phyloP scores from a whole-genome alignment of 2,888 invertebrate species.

The Ennomos quercinarius region DNA sequence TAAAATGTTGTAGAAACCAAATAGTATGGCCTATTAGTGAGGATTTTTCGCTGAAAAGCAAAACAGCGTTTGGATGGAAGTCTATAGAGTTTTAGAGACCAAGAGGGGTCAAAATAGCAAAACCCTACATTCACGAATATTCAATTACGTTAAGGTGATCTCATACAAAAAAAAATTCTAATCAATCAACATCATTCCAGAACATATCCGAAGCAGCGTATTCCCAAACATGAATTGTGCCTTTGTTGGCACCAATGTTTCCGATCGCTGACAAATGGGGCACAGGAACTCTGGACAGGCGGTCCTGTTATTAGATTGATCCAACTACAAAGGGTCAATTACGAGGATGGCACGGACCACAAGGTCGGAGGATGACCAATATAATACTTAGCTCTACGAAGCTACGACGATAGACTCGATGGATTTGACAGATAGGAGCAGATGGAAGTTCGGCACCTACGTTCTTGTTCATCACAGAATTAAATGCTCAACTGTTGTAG shows the following conservation, averaged over 20 bases:
- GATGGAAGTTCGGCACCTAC: no score
- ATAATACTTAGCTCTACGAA: not conserved
- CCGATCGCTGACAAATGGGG: slow-evolving; percentile 46
- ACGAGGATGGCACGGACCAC: slow-evolving; percentile 66
- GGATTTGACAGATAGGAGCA: no score
- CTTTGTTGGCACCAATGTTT: slow-evolving; percentile 34
- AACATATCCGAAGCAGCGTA: not conserved
- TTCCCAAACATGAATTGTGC: slow-evolving; percentile 13
- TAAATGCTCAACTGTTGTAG: no score
- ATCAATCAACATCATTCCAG: slow-evolving; percentile 18
- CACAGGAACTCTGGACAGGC: slow-evolving; percentile 53
- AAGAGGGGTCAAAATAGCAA: no score
- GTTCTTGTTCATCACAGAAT: no score
- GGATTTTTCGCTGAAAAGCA: no score
- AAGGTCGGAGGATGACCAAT: slow-evolving; percentile 63
- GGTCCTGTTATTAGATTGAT: slow-evolving; percentile 70
- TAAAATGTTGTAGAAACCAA: no score
- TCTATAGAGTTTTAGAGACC: no score
- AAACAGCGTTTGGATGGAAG: no score
- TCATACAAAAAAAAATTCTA: not conserved
- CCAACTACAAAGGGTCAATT: slow-evolving; percentile 76
- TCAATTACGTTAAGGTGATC: no score
- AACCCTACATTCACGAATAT: no score
- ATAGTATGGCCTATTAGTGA: no score
- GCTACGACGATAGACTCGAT: not conserved